Base-by-base conservation (phyloP, 2,888 invertebrate species). In the Antitype chi region DNA sequence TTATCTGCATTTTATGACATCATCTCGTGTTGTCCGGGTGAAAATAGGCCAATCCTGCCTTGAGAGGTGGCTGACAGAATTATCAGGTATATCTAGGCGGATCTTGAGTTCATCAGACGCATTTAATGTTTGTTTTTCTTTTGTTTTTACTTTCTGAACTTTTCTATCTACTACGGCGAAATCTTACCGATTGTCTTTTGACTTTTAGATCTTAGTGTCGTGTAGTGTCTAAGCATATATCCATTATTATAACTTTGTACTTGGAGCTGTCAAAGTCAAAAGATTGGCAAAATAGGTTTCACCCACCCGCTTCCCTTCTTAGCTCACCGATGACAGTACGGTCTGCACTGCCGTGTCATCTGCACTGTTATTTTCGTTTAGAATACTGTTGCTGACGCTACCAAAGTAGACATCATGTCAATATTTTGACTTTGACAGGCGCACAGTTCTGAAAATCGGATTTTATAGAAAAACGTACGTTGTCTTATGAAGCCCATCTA, bases 1-100 rank as follows among this genome's bases (percentile, higher is more conserved):
- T 87, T 87, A 88, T 87, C 80, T 82, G 76, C 72, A 79, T 84
- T 82, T 72, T 70, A 78, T 88, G 89, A 87, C 76, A 78, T 88
- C 87, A 84, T 60, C 32, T 59, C 47, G 32, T 86, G 59, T 53
- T 69, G 77, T 85, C 83, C 67, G 71, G 66, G 62, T 70, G 15
- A 28, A 83, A 72, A 70, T 86, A 72, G 64, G 74, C 69, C 80
- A 74, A 84, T 70, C 70, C 68, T 28, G 53, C 17, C 25, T 53
- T 62, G 20, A 78, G 43, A 84, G 70, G 32, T 80, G 23, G 43
- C 43, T 73, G 66, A 68, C 57, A 57, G 83, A 78, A 47, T 83
- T 83, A 68, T 68, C 84, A 66, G 53, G 17, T 69, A 49, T 82
- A 78, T 84, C 64, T 43, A 66, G 38, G 49, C 17, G 49, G 43